Conservation (phyloP, 1,140 invertebrate species). For the Conus ventricosus region DNA sequence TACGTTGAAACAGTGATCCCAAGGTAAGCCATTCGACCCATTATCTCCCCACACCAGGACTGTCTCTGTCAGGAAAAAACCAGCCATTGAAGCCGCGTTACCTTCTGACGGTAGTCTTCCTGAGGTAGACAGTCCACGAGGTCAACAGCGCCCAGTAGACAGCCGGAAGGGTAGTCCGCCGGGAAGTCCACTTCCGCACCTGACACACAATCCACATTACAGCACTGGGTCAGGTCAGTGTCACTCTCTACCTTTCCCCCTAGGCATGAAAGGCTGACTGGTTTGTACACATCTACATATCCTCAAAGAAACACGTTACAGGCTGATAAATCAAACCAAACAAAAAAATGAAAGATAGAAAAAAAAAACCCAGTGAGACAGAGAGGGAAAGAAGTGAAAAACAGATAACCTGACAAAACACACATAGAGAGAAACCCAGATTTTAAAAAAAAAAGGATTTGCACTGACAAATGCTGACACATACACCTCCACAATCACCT, state of each 20-base stretch:
- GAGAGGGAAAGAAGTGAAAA: no score
- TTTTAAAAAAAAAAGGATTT: no score
- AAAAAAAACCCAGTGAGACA: no score
- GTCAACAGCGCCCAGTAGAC: conserved; percentile 92
- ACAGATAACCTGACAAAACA: no score
- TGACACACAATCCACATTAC: neutral
- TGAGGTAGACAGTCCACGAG: conserved; percentile 90
- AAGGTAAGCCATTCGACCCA: neutral
- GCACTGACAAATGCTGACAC: neutral
- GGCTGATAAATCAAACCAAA: no score
- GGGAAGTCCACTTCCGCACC: conserved; percentile 53
- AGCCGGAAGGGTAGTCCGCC: conserved; percentile 85
- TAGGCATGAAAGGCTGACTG: no score
- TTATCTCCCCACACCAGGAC: neutral
- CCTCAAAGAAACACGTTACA: no score
- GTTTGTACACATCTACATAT: no score
- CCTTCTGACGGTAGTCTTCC: conserved; percentile 84
- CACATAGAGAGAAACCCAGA: no score
- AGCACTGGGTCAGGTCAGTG: no score
- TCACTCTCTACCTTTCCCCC: no score
- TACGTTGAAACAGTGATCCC: neutral
- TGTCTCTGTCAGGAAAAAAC: neutral
- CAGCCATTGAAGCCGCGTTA: conserved; percentile 40
- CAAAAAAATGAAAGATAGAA: no score
- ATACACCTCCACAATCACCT: neutral